A percentile compares a stretch with the other conserved stretches of the same genome.
phyloP scores from a whole-genome alignment of 2,113 vertebrate species.

The Psammodynastes pulverulentus region DNA sequence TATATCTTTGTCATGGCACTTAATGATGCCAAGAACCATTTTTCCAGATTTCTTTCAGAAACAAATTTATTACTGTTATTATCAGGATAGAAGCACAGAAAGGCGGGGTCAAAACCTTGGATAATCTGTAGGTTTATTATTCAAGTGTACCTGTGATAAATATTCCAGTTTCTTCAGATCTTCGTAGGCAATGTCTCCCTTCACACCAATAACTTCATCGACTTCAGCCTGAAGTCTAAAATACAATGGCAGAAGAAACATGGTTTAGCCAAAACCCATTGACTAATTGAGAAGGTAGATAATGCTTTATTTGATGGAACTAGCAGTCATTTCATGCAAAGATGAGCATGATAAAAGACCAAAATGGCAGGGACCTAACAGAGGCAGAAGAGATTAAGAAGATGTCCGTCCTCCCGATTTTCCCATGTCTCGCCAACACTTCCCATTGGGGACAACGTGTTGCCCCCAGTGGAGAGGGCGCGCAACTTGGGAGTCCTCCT shows the following conservation, averaged over 20 bases:
- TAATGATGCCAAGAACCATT: not conserved
- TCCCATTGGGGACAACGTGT: too few species aligned
- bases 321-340: not conserved
- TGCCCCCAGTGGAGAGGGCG: too few species aligned
- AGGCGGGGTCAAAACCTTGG: not conserved
- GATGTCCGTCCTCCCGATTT: too few species aligned
- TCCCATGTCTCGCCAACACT: too few species aligned
- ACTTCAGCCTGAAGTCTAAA: conserved; percentile 23
- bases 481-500: too few species aligned
- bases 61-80: fast-evolving
- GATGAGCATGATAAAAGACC: too few species aligned
- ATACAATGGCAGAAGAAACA: not conserved
- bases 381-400: too few species aligned
- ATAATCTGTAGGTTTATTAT: not conserved
- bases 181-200: conserved; percentile 79
- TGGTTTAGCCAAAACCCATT: not conserved
- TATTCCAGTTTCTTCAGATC: conserved; percentile 84
- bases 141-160: conserved; percentile 79
- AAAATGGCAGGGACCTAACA: too few species aligned
- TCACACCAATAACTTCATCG: conserved; percentile 76
- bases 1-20: not conserved
- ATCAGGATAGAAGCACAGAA: not conserved
- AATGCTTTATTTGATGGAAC: not conserved
- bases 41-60: not conserved
- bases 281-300: not conserved